These are phyloP conservation scores for Argyra leucocephala DNA, from an alignment of 2,888 invertebrate species.

Conservation along the genomic window DNA sequence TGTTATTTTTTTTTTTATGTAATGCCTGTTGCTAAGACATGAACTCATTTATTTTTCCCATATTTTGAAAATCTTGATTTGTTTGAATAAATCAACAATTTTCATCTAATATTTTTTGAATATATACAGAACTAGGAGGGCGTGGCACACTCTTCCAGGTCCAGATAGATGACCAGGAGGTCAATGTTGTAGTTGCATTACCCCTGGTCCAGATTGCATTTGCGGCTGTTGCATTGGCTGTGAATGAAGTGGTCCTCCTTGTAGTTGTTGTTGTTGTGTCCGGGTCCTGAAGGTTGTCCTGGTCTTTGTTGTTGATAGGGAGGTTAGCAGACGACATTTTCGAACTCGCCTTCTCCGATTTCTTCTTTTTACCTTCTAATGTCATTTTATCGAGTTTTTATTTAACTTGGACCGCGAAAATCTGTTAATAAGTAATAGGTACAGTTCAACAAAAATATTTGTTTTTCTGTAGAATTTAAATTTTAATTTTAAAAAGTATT, in stretches of 20 bases:
- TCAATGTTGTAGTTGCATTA: neutral
- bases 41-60: slow-evolving; percentile 88
- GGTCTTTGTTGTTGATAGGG: neutral
- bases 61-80: slow-evolving; percentile 91
- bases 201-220: neutral
- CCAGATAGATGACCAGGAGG: neutral
- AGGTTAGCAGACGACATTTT: slow-evolving; percentile 7
- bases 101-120: slow-evolving; percentile 94
- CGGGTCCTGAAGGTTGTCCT: neutral
- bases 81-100: slow-evolving; percentile 94
- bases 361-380: neutral
- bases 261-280: neutral
- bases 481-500: neutral
- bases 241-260: neutral
- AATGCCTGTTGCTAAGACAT: slow-evolving; percentile 88
- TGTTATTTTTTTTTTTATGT: too few relatives aligned
- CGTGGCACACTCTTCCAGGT: slow-evolving; percentile 44
- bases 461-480: neutral
- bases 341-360: neutral
- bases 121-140: slow-evolving; percentile 72
- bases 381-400: neutral
- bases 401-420: too few relatives aligned
- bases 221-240: neutral
- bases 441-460: neutral
- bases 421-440: neutral